Base-by-base conservation (phyloP, 37 sponge, comb jelly and placozoan species). In the Lycopodina hypogea region DNA sequence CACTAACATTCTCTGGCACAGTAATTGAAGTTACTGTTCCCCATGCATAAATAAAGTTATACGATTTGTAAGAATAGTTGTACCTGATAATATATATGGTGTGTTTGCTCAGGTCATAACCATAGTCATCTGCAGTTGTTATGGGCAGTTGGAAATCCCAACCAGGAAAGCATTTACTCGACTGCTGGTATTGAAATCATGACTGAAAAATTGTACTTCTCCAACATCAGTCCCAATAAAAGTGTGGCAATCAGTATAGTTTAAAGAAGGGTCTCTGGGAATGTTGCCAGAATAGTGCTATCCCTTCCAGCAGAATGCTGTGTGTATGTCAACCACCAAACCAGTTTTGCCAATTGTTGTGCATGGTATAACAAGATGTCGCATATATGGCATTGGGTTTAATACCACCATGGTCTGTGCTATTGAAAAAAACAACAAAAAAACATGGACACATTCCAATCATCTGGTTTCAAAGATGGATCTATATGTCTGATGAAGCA, bases 351-450 rank as follows among this genome's bases (percentile, higher is more conserved):
- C 84, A 30, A 65, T 35, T 60, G 58, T 53, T 29, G 83, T 26
- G 40, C 90, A 90, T 3, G 86, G 74, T 0, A 74, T 60, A 23
- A 90, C 30, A n/a, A 2, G 90, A 85, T 28, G 86, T 81, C 0
- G 77, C 56, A 67, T 81, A 72, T 17, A 90, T 90, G 38, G 86
- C 51, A 53, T 74, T 69, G 7, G 69, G 69, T 18, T 45, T 3
- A 18, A 38, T 19, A 3, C 66, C 72, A 6, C 52, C 56, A 3
- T 32, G 17, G 29, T 76, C 83, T 6, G 37, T 15, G 45, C 85
- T 90, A 41, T 66, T 68, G 32, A 42, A n/a, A n/a, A n/a, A n/a
- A n/a, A n/a, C n/a, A n/a, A n/a, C n/a, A 30, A 69, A 91, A 91
- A 14, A 6, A 2, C 28, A 90, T 74, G 4, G 24, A 34, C 26